These are phyloP conservation scores for Berghia stephanieae DNA, from an alignment of 1,140 invertebrate genomes.

Conservation along the genomic window DNA sequence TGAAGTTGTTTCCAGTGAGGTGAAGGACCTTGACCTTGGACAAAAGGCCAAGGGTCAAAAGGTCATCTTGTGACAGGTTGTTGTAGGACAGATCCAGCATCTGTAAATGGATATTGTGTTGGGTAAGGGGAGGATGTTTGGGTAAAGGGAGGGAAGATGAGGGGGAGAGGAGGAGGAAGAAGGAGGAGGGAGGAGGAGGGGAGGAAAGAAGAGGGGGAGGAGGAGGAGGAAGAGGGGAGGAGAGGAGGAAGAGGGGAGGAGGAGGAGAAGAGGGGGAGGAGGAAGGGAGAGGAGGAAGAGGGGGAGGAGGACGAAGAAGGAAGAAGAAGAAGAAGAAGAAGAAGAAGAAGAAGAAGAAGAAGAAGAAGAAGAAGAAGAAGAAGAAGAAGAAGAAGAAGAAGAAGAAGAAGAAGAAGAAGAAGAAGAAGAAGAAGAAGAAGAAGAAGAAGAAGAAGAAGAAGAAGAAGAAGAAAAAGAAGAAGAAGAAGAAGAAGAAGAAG, in stretches of 20 bases:
- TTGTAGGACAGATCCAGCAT: constrained; percentile 66
- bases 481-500: background rate
- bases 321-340: background rate
- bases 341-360: background rate
- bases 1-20: constrained; percentile 63
- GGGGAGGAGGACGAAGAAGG: no score
- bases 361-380: background rate
- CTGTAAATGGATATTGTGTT: constrained; percentile 41
- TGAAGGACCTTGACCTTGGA: constrained; percentile 60
- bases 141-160: no score
- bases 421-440: background rate
- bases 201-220: no score
- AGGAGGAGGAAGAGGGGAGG: background rate
- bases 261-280: background rate
- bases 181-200: no score
- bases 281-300: background rate
- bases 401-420: background rate
- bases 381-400: background rate
- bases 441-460: background rate
- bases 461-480: background rate
- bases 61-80: constrained; percentile 62
- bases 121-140: background rate
- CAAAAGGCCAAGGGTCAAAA: constrained; percentile 58
- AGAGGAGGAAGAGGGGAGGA: background rate
- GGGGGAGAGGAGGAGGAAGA: no score